Conservation (phyloP, 2,888 invertebrate genomes). For the Eupithecia insigniata region DNA sequence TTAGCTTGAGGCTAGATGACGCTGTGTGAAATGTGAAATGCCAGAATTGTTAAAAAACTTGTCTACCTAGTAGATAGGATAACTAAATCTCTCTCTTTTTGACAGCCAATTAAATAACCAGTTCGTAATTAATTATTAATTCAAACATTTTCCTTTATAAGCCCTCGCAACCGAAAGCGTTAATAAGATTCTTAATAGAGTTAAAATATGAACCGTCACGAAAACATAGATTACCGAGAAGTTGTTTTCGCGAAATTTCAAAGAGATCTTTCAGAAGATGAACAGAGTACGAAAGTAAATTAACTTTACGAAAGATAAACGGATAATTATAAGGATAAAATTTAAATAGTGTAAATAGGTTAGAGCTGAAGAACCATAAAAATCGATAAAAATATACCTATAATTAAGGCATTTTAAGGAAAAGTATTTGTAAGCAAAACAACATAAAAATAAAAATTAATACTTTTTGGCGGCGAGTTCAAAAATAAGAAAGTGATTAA, state of each 20-base stretch:
- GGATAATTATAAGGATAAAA: background rate
- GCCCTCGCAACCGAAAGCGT: conserved; percentile 18
- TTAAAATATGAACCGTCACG: conserved; percentile 61
- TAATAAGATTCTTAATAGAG: conserved; percentile 53
- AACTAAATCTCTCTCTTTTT: background rate
- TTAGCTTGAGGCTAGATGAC: too few relatives aligned
- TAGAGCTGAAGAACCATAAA: background rate
- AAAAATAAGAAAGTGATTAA: too few relatives aligned
- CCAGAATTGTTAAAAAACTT: too few relatives aligned
- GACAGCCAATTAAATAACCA: background rate
- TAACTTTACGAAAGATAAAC: background rate
- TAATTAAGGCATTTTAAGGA: too few relatives aligned
- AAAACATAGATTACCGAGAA: conserved; percentile 26
- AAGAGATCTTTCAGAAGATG: conserved; percentile 44
- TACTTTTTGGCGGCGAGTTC: too few relatives aligned
- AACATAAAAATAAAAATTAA: too few relatives aligned
- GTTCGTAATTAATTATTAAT: conserved; percentile 11
- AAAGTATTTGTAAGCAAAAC: too few relatives aligned
- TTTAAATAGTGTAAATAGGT: background rate
- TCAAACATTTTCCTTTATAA: conserved; percentile 11
- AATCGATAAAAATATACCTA: background rate
- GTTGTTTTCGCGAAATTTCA: conserved; percentile 38
- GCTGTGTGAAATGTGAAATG: too few relatives aligned
- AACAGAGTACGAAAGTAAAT: background rate
- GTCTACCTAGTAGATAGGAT: background rate